A percentile compares a stretch with the other conserved stretches of the same genome.
phyloP scores from a whole-genome alignment of 2,888 invertebrate genomes.

The Cryptocheilus praepositus region DNA sequence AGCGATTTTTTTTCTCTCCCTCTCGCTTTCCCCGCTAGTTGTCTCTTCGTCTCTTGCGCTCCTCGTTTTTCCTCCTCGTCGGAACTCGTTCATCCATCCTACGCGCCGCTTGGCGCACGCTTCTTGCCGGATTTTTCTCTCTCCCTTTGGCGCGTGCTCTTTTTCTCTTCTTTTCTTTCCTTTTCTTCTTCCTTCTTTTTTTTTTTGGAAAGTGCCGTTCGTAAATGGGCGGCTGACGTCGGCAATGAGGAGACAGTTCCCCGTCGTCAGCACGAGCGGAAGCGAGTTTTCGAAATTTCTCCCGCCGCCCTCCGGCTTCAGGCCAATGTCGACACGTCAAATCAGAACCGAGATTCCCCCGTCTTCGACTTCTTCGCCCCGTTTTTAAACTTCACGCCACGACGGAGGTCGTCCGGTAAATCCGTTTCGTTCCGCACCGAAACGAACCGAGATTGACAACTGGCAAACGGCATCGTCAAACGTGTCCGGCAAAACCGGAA shows the following conservation, averaged over 20 bases:
- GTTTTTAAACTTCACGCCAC: background rate
- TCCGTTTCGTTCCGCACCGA: background rate
- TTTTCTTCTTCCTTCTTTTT: background rate
- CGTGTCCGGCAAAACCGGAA: too few species aligned
- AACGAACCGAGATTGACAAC: background rate
- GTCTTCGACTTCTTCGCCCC: background rate
- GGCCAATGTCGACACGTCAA: background rate
- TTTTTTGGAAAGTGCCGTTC: background rate
- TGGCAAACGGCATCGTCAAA: too few species aligned
- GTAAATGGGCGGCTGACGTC: slow-evolving; percentile 19
- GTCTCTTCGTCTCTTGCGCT: background rate
- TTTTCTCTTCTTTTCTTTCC: background rate
- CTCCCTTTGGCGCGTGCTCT: too few species aligned
- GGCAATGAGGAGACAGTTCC: slow-evolving; percentile 18
- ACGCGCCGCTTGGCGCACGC: too few species aligned
- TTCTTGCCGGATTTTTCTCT: too few species aligned
- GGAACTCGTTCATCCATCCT: too few species aligned
- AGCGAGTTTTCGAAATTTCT: slow-evolving; percentile 15
- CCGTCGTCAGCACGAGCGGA: background rate
- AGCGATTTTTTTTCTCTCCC: slow-evolving; percentile 43
- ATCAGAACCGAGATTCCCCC: slow-evolving; percentile 1
- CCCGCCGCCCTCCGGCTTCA: background rate
- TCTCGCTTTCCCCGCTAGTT: background rate
- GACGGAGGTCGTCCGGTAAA: background rate
- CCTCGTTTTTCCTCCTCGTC: background rate